Percentiles rank a stretch among this genome's conserved stretches.
phyloP scores from a whole-genome alignment of 2,113 vertebrate genomes.

The Corythaeola cristata region DNA sequence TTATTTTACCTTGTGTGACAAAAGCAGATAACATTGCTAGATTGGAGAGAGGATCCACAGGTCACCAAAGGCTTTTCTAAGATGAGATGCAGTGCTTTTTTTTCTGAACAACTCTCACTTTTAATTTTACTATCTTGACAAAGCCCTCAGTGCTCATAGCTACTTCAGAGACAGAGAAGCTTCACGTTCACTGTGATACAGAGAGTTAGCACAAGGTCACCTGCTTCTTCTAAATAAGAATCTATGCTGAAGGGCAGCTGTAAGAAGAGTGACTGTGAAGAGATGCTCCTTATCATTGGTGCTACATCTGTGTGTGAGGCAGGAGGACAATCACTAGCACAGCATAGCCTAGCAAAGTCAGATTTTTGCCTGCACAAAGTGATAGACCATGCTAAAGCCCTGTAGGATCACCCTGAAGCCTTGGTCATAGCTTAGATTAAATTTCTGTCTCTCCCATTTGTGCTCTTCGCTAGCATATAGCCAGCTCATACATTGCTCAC shows the following conservation, averaged over 20 bases:
- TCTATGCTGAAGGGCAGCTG: not conserved
- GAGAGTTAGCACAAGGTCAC: not conserved
- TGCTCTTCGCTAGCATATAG: not conserved
- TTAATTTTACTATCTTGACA: not conserved
- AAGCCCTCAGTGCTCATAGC: not conserved
- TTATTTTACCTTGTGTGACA: conserved; percentile 1
- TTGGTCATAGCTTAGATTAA: not conserved
- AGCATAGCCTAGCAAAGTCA: not conserved
- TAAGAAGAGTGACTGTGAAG: not conserved
- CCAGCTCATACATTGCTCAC: not conserved
- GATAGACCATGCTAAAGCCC: not conserved
- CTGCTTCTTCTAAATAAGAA: not conserved
- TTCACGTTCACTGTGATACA: not conserved
- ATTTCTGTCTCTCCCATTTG: not conserved
- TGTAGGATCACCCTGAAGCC: not conserved
- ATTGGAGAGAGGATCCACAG: not conserved
- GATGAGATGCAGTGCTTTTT: not conserved
- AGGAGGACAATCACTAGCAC: not conserved
- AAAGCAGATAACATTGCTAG: not conserved
- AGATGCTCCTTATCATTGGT: not conserved
- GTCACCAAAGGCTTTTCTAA: not conserved
- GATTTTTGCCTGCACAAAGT: not conserved
- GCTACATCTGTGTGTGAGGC: not conserved
- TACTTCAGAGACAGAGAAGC: not conserved
- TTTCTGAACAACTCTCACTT: not conserved